Conservation (phyloP, 53 echinoderm and acorn worm species). For the Zoroaster sp. region DNA sequence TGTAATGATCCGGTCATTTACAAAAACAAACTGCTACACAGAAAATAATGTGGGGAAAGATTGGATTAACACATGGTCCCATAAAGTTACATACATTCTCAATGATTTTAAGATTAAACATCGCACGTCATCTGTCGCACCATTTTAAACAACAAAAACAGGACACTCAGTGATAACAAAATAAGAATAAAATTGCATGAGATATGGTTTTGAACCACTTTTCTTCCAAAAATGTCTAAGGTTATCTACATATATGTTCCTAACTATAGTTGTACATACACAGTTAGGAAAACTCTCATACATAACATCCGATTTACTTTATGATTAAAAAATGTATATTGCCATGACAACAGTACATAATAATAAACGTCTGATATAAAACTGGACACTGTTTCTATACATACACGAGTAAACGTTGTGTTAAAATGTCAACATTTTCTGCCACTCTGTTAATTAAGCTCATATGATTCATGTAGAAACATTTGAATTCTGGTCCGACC, state of each 20-base stretch:
- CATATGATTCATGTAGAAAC: not conserved
- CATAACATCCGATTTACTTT: constrained; percentile 19
- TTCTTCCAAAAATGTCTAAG: not conserved
- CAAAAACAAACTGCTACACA: not conserved
- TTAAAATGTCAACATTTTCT: not conserved
- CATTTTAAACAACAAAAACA: not conserved
- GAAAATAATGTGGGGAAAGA: not conserved
- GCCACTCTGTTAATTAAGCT: not conserved
- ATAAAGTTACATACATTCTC: not conserved
- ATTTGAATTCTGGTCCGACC: constrained; percentile 5
- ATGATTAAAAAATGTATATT: constrained; percentile 55
- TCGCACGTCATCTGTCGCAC: not conserved
- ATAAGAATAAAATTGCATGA: constrained; percentile 24
- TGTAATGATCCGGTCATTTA: constrained; percentile 26
- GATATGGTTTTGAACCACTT: constrained; percentile 40
- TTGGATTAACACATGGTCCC: not conserved
- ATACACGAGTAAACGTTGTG: not conserved
- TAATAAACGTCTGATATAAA: constrained; percentile 52
- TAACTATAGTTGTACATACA: constrained; percentile 37
- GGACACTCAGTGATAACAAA: not conserved
- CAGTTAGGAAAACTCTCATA: constrained; percentile 23
- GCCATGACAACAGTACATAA: constrained; percentile 60
- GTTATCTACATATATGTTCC: constrained; percentile 8
- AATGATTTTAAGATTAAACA: constrained; percentile 6
- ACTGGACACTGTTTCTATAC: constrained; percentile 10